Evolutionary conservation across 92 coral and sea anemone genomes (phyloP).

Genomic region (Actinostola sp.): DNA sequence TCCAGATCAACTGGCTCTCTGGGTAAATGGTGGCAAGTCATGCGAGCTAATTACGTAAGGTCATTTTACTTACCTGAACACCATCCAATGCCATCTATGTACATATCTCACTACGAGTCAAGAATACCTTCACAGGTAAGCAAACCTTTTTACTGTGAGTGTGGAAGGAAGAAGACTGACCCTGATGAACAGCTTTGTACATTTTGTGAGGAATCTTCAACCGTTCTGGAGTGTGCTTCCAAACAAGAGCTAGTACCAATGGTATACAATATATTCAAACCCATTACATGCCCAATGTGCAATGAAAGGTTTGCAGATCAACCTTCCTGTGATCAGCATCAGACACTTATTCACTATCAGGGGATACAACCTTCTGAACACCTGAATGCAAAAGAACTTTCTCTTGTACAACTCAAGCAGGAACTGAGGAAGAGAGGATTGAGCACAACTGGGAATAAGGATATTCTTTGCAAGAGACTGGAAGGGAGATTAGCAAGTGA

Average conservation of each 20-base stretch:
- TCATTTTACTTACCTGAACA: constrained; percentile 55
- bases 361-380: constrained; percentile 25
- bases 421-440: constrained; percentile 48
- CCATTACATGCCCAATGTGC: too few relatives aligned
- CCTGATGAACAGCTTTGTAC: constrained; percentile 44
- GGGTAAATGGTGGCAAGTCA: constrained; percentile 62
- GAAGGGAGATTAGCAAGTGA: constrained; percentile 49
- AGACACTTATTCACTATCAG: constrained; percentile 15
- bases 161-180: constrained; percentile 54
- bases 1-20: constrained; percentile 15
- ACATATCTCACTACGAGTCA: constrained; percentile 39
- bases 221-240: too few relatives aligned
- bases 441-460: constrained; percentile 59
- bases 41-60: constrained; percentile 46
- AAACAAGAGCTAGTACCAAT: too few relatives aligned
- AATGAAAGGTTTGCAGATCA: too few relatives aligned
- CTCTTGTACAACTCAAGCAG: constrained; percentile 48
- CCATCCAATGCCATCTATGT: constrained; percentile 49
- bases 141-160: constrained; percentile 40
- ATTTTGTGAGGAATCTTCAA: too few relatives aligned
- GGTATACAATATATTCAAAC: too few relatives aligned
- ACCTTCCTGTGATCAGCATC: too few relatives aligned
- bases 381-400: constrained; percentile 43
- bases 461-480: constrained; percentile 39
- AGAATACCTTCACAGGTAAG: constrained; percentile 33